Evolutionary conservation across 2,113 vertebrate species (phyloP).

Genomic region (Nycticorax nycticorax): DNA sequence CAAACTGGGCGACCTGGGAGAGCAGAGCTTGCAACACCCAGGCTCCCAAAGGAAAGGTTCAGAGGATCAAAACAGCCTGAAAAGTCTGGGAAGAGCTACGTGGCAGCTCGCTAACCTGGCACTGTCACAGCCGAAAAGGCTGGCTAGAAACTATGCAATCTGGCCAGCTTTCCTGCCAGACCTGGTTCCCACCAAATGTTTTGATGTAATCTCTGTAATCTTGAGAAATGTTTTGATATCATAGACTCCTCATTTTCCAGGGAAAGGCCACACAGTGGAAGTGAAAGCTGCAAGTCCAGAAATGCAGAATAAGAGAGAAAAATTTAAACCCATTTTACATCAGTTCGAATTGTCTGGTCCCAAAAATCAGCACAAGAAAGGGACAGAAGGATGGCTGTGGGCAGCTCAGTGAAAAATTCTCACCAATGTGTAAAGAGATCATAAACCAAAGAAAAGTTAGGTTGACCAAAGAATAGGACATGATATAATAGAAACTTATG

Average conservation of each 20-base stretch:
- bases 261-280: not conserved
- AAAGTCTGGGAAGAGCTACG: not conserved
- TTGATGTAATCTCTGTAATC: not conserved
- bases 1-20: not conserved
- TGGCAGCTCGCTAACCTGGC: not conserved
- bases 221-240: constrained; percentile 4
- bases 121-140: not conserved
- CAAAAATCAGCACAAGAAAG: not conserved
- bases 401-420: not conserved
- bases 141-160: not conserved
- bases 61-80: not conserved
- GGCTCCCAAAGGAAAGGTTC: not conserved
- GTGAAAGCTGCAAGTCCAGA: not conserved
- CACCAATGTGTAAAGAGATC: not conserved
- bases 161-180: constrained; percentile 6
- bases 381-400: not conserved
- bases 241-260: not conserved
- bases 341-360: not conserved
- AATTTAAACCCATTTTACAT: not conserved
- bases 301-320: not conserved
- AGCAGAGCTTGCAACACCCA: not conserved
- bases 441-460: not conserved
- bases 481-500: not conserved
- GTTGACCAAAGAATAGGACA: not conserved
- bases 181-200: not conserved